Conservation (phyloP, 30 jellyfish, hydroid and myxozoan genomes). For the Turritopsis rubra region DNA sequence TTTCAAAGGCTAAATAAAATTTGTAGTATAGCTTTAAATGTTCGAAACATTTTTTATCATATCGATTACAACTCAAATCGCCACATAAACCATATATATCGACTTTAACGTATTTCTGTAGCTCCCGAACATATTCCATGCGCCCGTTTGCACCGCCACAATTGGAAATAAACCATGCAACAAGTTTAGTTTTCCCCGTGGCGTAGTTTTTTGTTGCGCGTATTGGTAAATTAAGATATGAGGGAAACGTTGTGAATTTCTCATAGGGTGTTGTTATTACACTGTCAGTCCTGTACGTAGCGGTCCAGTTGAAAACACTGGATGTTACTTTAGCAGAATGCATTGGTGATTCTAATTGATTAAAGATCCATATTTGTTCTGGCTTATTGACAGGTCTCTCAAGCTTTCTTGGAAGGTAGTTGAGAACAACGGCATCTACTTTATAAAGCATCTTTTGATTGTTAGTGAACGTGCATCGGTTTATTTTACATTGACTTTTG, state of each 20-base stretch:
- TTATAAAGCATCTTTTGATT: background rate
- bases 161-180: slow-evolving; percentile 42
- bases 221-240: background rate
- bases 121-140: slow-evolving; percentile 5
- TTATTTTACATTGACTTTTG: background rate
- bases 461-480: background rate
- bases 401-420: background rate
- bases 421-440: slow-evolving; percentile 10
- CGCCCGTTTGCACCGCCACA: slow-evolving; percentile 38
- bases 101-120: slow-evolving; percentile 5
- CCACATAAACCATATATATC: slow-evolving; percentile 40
- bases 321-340: background rate
- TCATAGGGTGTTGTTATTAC: slow-evolving; percentile 33
- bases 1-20: slow-evolving; percentile 40
- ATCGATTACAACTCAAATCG: background rate
- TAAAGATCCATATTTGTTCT: background rate
- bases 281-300: slow-evolving; percentile 38
- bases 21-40: slow-evolving; percentile 16
- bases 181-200: slow-evolving; percentile 29
- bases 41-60: slow-evolving; percentile 1
- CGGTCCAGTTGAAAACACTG: slow-evolving; percentile 28
- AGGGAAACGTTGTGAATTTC: background rate
- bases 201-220: slow-evolving; percentile 15
- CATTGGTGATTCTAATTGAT: slow-evolving; percentile 18
- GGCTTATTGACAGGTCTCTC: background rate